Conservation (phyloP, 2,797 vertebrate genomes). For the Eulemur rubriventer region DNA sequence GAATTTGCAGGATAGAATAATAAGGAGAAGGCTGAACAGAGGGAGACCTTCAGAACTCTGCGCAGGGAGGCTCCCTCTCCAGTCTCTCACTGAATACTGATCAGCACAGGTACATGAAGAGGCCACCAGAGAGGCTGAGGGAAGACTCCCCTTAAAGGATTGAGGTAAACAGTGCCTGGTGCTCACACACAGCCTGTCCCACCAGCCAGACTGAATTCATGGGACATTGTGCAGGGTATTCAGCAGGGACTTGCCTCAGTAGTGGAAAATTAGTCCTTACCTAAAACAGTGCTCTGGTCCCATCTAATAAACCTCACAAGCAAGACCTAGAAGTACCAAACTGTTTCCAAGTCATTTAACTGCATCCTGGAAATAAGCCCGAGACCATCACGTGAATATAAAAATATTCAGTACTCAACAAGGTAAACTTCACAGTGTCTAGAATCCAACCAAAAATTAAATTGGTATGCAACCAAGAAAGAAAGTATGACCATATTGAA, state of each 20-base stretch:
- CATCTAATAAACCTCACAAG: background rate
- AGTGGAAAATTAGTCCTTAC: background rate
- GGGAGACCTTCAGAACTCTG: background rate
- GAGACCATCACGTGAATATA: background rate
- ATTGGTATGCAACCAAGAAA: background rate
- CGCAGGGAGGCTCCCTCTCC: background rate
- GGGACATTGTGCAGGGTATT: too few relatives aligned
- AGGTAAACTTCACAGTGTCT: background rate
- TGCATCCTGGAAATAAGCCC: background rate
- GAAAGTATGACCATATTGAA: background rate
- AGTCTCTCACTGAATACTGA: background rate
- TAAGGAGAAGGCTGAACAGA: background rate
- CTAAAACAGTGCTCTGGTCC: background rate
- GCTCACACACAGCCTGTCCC: background rate
- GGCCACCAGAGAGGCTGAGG: background rate
- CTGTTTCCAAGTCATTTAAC: background rate
- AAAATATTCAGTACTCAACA: background rate
- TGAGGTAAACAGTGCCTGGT: background rate
- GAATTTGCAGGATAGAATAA: background rate
- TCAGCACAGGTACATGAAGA: background rate
- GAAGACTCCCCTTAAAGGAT: background rate
- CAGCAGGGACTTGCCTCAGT: background rate
- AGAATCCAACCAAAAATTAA: background rate
- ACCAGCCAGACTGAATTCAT: background rate
- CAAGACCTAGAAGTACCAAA: background rate